Conservation (phyloP, 2,113 vertebrate species). For the Podocnemis expansa region DNA sequence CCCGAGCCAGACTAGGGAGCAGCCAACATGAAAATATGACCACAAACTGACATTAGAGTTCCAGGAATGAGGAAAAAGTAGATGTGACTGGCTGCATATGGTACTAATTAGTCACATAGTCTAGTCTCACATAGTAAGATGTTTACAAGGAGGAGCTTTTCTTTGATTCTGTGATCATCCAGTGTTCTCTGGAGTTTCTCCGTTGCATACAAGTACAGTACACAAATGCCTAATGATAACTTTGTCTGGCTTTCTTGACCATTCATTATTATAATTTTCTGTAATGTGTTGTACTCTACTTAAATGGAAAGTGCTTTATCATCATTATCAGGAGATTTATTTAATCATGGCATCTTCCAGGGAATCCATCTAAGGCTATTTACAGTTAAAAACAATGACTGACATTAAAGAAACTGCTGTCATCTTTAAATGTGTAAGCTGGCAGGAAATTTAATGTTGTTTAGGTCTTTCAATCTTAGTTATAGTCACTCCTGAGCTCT, state of each 20-base stretch:
- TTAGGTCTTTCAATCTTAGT: neutral
- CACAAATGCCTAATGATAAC: neutral
- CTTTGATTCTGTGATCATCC: neutral
- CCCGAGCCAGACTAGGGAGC: neutral
- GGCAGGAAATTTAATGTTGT: neutral
- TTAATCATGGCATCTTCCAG: neutral
- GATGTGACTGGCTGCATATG: neutral
- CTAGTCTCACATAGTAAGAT: neutral
- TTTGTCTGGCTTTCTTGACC: neutral
- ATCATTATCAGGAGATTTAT: neutral
- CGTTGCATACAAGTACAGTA: neutral
- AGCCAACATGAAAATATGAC: neutral
- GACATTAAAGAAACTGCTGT: neutral
- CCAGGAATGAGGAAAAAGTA: neutral
- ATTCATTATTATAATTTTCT: neutral
- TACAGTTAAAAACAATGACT: neutral
- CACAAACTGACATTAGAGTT: neutral
- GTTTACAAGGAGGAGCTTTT: neutral
- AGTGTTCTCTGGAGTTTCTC: neutral
- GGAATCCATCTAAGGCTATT: neutral
- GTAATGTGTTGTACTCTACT: neutral
- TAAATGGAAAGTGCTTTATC: neutral
- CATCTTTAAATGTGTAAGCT: slow-evolving; percentile 1
- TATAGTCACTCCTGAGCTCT: neutral
- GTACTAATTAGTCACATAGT: neutral